Conservation (phyloP, 2,888 invertebrate species). For the Protula sp. region DNA sequence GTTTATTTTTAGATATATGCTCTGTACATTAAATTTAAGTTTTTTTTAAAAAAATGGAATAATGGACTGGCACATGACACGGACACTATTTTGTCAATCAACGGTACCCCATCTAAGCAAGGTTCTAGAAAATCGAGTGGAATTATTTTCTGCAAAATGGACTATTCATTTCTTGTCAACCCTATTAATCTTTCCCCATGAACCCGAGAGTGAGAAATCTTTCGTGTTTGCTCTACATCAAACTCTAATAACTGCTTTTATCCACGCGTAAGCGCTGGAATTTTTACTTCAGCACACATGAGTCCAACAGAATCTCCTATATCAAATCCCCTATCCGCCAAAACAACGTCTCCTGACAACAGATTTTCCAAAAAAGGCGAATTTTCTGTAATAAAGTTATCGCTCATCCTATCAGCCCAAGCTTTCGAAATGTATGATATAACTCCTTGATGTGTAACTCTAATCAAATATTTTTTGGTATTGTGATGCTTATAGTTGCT, state of each 20-base stretch:
- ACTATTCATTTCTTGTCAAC: constrained; percentile 5
- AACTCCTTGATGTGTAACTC: constrained; percentile 23
- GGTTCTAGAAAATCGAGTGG: no score
- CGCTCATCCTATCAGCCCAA: constrained; percentile 28
- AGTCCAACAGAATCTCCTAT: constrained; percentile 6
- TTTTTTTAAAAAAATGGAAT: neutral
- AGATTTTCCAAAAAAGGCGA: constrained; percentile 13
- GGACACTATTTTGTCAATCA: neutral
- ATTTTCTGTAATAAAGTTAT: constrained; percentile 26
- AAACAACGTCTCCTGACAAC: constrained; percentile 9
- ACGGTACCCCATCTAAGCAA: neutral
- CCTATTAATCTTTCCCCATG: constrained; percentile 24
- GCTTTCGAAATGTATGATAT: constrained; percentile 26
- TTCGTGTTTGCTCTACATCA: constrained; percentile 19
- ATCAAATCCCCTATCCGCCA: constrained; percentile 27
- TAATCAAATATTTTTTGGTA: constrained; percentile 26
- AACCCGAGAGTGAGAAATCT: constrained; percentile 18
- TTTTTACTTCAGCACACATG: neutral
- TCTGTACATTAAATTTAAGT: no score
- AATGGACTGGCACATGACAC: neutral
- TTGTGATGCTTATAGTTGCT: no score
- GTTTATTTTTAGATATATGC: no score
- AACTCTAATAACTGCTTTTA: constrained; percentile 13
- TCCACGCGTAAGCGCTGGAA: constrained; percentile 7
- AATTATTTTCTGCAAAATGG: neutral